phyloP scores from a whole-genome alignment of 53 echinoderm and acorn worm genomes.

The Luidia sarsii region DNA sequence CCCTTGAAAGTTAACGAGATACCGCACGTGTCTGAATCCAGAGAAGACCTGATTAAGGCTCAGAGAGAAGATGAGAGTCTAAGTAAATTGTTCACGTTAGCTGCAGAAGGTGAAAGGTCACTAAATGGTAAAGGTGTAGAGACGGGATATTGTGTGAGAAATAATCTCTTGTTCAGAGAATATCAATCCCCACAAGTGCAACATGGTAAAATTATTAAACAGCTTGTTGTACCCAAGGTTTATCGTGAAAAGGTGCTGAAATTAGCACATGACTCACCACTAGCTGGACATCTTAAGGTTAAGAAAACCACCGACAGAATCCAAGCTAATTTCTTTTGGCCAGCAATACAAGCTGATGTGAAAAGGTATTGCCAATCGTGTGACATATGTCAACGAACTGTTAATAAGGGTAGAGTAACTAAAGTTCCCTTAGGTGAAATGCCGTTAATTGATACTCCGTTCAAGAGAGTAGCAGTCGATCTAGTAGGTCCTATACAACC shows the following conservation, averaged over 20 bases:
- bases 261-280: constrained; percentile 54
- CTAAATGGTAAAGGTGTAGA: constrained; percentile 1
- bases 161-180: background rate
- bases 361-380: constrained; percentile 38
- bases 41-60: constrained; percentile 6
- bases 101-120: too few relatives aligned
- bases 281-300: constrained; percentile 50
- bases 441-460: constrained; percentile 18
- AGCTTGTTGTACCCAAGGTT: constrained; percentile 38
- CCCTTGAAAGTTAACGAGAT: constrained; percentile 42
- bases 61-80: background rate
- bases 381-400: constrained; percentile 4
- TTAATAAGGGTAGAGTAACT: background rate
- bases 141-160: constrained; percentile 1
- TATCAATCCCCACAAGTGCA: background rate
- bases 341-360: constrained; percentile 38
- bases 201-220: background rate
- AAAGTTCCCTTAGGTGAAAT: constrained; percentile 5
- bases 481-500: constrained; percentile 10
- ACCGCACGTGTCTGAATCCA: background rate
- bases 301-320: constrained; percentile 56
- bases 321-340: constrained; percentile 47
- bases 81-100: background rate
- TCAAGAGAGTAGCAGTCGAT: background rate
- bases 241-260: constrained; percentile 39